Percentiles rank a stretch among this genome's conserved stretches.
phyloP scores from a whole-genome alignment of 1,140 invertebrate species.

The silkworm (Bombyx mori) region ASM3026992v2 NC_085112.1:8895001-8895500 shows the following conservation, averaged over 20 bases:
- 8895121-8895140: slow-evolving; percentile 17
- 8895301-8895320: slow-evolving; percentile 21
- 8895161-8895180: slow-evolving; percentile 38
- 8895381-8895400: neutral
- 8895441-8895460: neutral
- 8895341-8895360: neutral
- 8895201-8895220: slow-evolving; percentile 30
- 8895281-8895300: slow-evolving; percentile 29
- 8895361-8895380: neutral
- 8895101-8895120: slow-evolving; percentile 9
- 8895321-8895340: neutral
- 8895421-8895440: slow-evolving; percentile 1
- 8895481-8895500: too few relatives aligned
- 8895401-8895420: neutral
- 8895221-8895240: slow-evolving; percentile 34
- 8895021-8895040: slow-evolving; percentile 29
- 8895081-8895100: slow-evolving; percentile 12
- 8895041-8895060: neutral
- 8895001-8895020: slow-evolving; percentile 41
- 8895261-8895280: slow-evolving; percentile 29
- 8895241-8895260: slow-evolving; percentile 37
- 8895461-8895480: neutral
- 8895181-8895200: slow-evolving; percentile 30
- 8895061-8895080: slow-evolving; percentile 7
- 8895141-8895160: slow-evolving; percentile 21